phyloP scores from a whole-genome alignment of 2,113 vertebrate species.

The Apus apus region DNA sequence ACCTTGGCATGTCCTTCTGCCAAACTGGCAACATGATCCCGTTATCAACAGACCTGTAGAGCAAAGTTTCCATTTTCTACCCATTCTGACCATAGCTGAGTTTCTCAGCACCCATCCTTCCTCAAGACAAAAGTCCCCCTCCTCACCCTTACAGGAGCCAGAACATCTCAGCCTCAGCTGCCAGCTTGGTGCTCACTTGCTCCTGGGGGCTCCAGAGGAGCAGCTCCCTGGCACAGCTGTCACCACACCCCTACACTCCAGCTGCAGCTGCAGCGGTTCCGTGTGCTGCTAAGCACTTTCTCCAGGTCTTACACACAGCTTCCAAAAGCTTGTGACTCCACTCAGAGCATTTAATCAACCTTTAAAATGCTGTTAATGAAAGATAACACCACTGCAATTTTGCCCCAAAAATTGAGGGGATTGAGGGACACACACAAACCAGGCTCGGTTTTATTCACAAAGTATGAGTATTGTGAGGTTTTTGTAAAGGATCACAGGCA shows the following conservation, averaged over 20 bases:
- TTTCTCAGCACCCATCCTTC: background rate
- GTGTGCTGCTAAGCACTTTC: background rate
- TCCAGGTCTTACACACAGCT: background rate
- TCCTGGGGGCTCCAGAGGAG: background rate
- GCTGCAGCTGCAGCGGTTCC: background rate
- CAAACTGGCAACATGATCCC: background rate
- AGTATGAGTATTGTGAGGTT: background rate
- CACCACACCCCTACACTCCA: rapidly evolving
- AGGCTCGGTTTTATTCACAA: background rate
- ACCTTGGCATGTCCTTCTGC: background rate
- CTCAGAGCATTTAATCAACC: background rate
- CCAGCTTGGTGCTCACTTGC: background rate
- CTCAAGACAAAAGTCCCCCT: background rate
- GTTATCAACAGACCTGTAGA: background rate
- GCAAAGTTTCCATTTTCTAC: background rate
- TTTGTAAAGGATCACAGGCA: background rate
- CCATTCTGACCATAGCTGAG: background rate
- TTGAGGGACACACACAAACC: background rate
- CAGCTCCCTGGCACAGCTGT: too few relatives aligned
- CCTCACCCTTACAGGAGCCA: background rate
- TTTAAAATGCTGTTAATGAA: background rate
- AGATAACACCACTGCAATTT: background rate
- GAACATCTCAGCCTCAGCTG: background rate
- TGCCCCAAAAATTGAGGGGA: rapidly evolving
- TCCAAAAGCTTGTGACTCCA: background rate